Evolutionary conservation across 2,797 vertebrate genomes (phyloP).

Genomic region (Crypturellus tataupa): DNA sequence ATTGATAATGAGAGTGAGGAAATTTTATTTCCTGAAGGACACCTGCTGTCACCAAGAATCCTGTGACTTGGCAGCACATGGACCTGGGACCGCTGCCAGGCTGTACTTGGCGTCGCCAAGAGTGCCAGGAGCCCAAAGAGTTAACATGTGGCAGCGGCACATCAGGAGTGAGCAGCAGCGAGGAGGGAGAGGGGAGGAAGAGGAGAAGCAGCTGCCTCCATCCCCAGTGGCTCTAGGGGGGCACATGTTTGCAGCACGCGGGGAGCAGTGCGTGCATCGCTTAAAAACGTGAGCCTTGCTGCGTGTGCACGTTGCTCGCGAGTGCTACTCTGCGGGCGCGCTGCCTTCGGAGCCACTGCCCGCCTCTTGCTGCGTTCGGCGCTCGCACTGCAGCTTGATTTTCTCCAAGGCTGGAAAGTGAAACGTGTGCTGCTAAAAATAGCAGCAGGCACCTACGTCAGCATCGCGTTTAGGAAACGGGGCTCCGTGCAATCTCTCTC

Average conservation of each 20-base stretch:
- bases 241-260: background rate
- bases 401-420: constrained; percentile 49
- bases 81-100: background rate
- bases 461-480: constrained; percentile 36
- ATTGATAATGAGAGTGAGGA: constrained; percentile 34
- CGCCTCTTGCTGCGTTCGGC: constrained; percentile 50
- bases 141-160: constrained; percentile 5
- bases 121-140: fast-evolving
- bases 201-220: background rate
- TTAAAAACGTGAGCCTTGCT: background rate
- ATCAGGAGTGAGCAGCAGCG: background rate
- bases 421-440: constrained; percentile 68
- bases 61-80: background rate
- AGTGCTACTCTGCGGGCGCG: background rate
- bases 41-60: background rate
- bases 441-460: constrained; percentile 64
- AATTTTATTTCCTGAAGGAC: constrained; percentile 11
- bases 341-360: constrained; percentile 21
- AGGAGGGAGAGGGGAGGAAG: background rate
- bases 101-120: background rate
- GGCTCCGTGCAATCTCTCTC: constrained; percentile 59
- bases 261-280: background rate
- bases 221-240: background rate
- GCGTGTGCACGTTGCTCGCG: background rate
- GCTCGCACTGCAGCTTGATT: constrained; percentile 27